Evolutionary conservation across 2,888 invertebrate species (phyloP), one percentile per base, ranked within the genome.

Genomic region (Catocala nupta): DNA sequence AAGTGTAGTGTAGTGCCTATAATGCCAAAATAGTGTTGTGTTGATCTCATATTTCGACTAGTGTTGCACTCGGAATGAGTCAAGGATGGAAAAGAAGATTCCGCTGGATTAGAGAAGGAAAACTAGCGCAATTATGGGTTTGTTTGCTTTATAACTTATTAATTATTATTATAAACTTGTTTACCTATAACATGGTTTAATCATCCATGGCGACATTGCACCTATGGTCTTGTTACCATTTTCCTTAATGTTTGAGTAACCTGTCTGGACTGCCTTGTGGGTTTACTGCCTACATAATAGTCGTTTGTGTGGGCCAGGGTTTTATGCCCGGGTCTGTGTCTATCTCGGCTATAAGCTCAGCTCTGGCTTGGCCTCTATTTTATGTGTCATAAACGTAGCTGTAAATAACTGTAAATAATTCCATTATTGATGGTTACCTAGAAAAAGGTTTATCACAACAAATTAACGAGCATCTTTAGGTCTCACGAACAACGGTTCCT

Each of bases 91-190:
- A 84, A 78, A 86, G 81, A 68, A 86, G 85, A 64, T 90, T 91
- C 76, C 81, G 80, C 63, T 90, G 90, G 90, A 83, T 90, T 55
- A 87, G 88, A 59, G 86, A 87, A 67, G 85, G 87, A 56, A 90
- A 88, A 73, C 69, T 93, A 53, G 81, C 81, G 0, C 83, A 81
- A 67, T 61, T 93, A 85, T 93, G 92, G 92, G 93, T 93, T 81
- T 71, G 92, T 91, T 10, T 54, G 10, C 25, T 48, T 45, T 47
- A 16, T 16, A 10, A 16, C 12, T 50, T 51, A 49, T 42, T 39
- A 47, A 25, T 50, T 33, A 11, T 12, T n/a, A 12, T 13, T 12
- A 50, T 49, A 34, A 36, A 25, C 50, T 43, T 50, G 44, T 50
- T 51, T 33, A 43, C 25, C 43, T 11, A 33, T 51, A 33, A 7